Percentiles rank a stretch among this genome's conserved stretches.
Conservation (phyloP, 2,888 invertebrate genomes). For the Hypselothyrea guttata region DNA sequence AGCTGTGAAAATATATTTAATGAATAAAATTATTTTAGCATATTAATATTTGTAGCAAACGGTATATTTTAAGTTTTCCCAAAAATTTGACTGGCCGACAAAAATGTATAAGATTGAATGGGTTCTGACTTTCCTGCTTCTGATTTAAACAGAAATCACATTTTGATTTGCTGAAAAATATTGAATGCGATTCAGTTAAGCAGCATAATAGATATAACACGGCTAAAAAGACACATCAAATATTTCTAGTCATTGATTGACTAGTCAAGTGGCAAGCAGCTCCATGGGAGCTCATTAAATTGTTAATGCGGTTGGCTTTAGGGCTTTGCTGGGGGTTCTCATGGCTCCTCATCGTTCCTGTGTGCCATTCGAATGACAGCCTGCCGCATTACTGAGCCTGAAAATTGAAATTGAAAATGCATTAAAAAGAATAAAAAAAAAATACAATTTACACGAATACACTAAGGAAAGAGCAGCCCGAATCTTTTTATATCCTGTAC, state of each 20-base stretch:
- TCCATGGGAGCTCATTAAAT: slow-evolving; percentile 61
- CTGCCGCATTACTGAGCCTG: slow-evolving; percentile 20
- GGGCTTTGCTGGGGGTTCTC: slow-evolving; percentile 14
- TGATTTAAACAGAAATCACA: no score
- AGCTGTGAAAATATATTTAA: no score
- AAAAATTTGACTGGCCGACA: no score
- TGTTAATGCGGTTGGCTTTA: slow-evolving; percentile 62
- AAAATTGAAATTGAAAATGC: slow-evolving; percentile 49
- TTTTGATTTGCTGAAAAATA: no score
- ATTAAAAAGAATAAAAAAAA: slow-evolving; percentile 45
- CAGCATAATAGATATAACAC: slow-evolving; percentile 5
- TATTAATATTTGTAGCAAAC: no score
- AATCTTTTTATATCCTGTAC: no score
- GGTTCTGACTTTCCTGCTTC: no score
- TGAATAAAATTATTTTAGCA: no score
- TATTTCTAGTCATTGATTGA: slow-evolving; percentile 42
- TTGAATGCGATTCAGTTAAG: not conserved
- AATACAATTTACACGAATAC: no score
- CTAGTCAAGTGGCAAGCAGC: slow-evolving; percentile 59
- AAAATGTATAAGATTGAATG: no score
- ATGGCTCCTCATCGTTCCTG: not conserved
- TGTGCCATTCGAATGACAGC: slow-evolving; percentile 20
- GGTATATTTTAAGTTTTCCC: no score
- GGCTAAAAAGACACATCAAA: slow-evolving; percentile 23
- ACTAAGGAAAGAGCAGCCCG: no score